Evolutionary conservation across 2,888 invertebrate species (phyloP).

Genomic region (Pterobdella sp.): DNA sequence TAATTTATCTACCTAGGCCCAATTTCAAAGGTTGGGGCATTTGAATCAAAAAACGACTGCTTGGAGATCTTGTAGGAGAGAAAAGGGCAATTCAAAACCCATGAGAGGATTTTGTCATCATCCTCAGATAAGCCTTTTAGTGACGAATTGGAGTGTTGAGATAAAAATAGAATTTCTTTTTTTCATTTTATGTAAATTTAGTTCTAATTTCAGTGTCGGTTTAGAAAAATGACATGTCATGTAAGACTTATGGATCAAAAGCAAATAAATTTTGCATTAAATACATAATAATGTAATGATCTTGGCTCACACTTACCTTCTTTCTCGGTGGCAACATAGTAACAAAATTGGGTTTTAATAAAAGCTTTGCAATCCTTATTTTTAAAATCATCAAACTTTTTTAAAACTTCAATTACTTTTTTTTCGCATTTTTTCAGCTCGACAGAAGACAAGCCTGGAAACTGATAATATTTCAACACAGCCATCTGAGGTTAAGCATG

Average conservation of each 20-base stretch:
- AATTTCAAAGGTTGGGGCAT: constrained; percentile 31
- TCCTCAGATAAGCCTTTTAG: constrained; percentile 16
- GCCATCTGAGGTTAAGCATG: neutral
- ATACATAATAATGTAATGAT: no score
- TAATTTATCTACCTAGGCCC: constrained; percentile 33
- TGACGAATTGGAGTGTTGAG: no score
- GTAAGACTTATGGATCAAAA: no score
- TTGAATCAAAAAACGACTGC: neutral
- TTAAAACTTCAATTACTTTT: neutral
- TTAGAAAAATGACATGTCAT: no score
- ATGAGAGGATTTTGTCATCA: constrained; percentile 29
- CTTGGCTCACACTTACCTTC: no score
- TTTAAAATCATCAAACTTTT: neutral
- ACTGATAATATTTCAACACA: neutral
- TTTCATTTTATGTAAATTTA: no score
- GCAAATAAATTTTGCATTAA: no score
- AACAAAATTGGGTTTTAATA: neutral
- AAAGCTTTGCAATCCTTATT: neutral
- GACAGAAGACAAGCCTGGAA: neutral
- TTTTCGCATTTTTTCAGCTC: constrained; percentile 5
- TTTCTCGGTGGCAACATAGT: neutral
- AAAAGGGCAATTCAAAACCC: constrained; percentile 35
- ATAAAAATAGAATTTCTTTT: no score
- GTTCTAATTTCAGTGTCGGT: no score
- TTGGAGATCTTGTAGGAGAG: constrained; percentile 24